Base-by-base conservation (phyloP, 2,797 vertebrate species). In the Intellagama lesueurii region DNA sequence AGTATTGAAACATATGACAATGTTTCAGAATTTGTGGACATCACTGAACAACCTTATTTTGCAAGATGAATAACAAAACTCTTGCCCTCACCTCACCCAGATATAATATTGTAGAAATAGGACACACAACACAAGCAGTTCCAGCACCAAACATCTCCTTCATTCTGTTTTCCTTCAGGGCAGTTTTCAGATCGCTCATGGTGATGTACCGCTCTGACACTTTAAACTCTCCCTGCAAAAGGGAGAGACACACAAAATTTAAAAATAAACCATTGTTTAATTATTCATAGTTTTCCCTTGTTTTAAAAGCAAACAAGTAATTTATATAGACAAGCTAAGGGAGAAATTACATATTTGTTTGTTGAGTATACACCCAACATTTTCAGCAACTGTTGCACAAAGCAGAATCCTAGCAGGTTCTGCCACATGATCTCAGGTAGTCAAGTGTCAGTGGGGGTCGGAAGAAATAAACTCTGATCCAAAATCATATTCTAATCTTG, bases 71-170 rank as follows among this genome's bases (percentile, higher is more conserved):
- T 60, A 0, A 88, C 0, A 16, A 2, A 16, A 81, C 3, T 35
- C 0, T 7, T 66, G n/a, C 81, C 76, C 95, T 95, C 91, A 98
- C 98, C 98, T 98, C 92, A 49, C 96, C 97, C 89, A 98, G 94
- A 96, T 98, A 99, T 5, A 98, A 92, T 68, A 99, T 95, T 40
- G 95, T 92, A 24, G 97, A 97, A 76, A 99, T 93, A 0, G 98
- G 98, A 86, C 98, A 98, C 56, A 99, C 97, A 60, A 98, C 6
- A 1, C 98, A 98, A 87, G 98, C 99, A 0, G 99, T 99, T 1
- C 98, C 99, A 0, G 98, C 97, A 72, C 99, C 98, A 87, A 99
- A 99, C 97, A 99, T 97, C 96, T 98, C 98, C 95, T 94, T 98
- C 86, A 99, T 97, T 30, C 98, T 96, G 91, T 95, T 94, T 87